Evolutionary conservation across 2,113 vertebrate genomes (phyloP).

Genomic region (Plotosus lineatus): DNA sequence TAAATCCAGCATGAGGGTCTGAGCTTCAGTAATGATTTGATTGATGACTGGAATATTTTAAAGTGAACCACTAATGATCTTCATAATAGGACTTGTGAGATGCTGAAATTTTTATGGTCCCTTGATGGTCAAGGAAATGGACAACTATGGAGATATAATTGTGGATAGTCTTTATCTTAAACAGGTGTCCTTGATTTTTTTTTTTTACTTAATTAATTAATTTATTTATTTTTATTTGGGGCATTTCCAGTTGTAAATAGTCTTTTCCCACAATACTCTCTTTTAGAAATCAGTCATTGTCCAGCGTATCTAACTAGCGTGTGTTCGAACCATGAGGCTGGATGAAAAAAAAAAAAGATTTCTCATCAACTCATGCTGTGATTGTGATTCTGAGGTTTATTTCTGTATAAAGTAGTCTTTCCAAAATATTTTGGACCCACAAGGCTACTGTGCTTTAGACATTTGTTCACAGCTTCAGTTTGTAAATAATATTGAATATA

Average conservation of each 20-base stretch:
- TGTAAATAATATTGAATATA: too few species aligned
- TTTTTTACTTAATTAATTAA: too few species aligned
- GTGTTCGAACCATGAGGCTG: too few species aligned
- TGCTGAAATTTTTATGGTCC: conserved; percentile 47
- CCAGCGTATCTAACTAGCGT: not conserved
- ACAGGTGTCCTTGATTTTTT: conserved; percentile 16
- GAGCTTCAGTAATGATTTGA: conserved; percentile 49
- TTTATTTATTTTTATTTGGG: too few species aligned
- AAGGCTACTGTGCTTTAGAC: too few species aligned
- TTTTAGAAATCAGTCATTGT: too few species aligned
- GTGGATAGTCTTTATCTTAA: not conserved
- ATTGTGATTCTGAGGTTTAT: too few species aligned
- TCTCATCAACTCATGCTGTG: too few species aligned
- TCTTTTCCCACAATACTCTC: not conserved
- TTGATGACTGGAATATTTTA: conserved; percentile 43
- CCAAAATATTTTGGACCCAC: too few species aligned
- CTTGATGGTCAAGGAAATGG: conserved; percentile 45
- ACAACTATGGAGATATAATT: conserved; percentile 4
- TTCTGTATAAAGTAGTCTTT: too few species aligned
- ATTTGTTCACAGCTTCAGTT: too few species aligned
- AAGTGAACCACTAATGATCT: conserved; percentile 41
- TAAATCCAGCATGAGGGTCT: conserved; percentile 27
- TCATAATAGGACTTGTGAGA: conserved; percentile 38
- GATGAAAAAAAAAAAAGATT: too few species aligned
- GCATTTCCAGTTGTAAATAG: not conserved